A percentile compares a stretch with the other conserved stretches of the same genome.
Conservation (phyloP, 2,888 invertebrate genomes). For the Acanthococcus lagerstroemiae region DNA sequence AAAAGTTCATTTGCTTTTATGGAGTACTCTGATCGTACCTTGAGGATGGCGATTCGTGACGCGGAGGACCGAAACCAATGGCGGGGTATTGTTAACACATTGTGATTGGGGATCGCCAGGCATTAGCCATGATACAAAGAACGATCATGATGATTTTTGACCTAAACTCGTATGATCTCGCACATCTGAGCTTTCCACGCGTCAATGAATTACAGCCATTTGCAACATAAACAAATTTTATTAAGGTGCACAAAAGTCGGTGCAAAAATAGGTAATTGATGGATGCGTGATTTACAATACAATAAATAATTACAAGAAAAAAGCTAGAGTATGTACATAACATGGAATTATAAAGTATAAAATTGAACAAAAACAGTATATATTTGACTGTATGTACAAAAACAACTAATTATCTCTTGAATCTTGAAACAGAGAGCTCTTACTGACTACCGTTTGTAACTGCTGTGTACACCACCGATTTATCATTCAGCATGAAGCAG, state of each 20-base stretch:
- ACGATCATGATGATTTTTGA: too few species aligned
- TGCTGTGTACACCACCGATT: conserved; percentile 9
- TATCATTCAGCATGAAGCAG: conserved; percentile 12
- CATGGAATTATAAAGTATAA: not conserved
- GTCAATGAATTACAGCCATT: too few species aligned
- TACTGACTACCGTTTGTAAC: conserved; percentile 10
- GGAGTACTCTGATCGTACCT: too few species aligned
- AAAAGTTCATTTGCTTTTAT: too few species aligned
- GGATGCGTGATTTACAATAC: not conserved
- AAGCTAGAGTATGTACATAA: conserved; percentile 1
- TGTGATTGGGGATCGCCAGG: too few species aligned
- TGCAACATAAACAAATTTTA: not conserved
- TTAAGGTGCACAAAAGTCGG: not conserved
- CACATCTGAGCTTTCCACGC: too few species aligned
- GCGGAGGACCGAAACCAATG: too few species aligned
- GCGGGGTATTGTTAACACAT: too few species aligned
- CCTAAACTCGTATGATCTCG: too few species aligned
- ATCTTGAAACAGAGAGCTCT: not conserved
- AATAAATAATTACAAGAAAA: conserved; percentile 13
- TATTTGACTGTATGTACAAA: not conserved
- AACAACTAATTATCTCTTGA: not conserved
- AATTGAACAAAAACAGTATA: conserved; percentile 1
- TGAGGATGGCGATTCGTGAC: too few species aligned
- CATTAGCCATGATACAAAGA: too few species aligned
- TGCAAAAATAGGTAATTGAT: not conserved